Conservation (phyloP, 2,797 vertebrate species). For the Chelonia mydas region DNA sequence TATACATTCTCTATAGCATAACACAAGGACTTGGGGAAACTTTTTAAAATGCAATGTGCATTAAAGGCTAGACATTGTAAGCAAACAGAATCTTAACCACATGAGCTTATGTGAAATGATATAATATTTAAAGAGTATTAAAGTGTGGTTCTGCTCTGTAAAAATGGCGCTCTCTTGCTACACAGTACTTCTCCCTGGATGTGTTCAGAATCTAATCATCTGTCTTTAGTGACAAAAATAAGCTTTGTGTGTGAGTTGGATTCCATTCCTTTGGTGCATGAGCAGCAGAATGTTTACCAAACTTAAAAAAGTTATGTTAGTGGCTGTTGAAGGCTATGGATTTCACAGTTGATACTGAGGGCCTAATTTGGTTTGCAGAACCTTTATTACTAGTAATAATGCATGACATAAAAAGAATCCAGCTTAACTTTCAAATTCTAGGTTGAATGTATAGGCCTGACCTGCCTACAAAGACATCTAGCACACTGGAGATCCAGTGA, state of each 20-base stretch:
- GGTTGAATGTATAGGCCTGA: neutral
- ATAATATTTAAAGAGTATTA: neutral
- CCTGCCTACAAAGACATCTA: neutral
- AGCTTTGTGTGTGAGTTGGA: neutral
- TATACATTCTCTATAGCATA: neutral
- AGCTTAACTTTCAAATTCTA: neutral
- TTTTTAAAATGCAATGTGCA: neutral
- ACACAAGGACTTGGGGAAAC: conserved; percentile 17
- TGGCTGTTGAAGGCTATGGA: neutral
- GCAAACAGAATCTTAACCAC: neutral
- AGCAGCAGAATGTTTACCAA: neutral
- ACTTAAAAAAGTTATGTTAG: neutral
- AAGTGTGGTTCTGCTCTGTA: neutral
- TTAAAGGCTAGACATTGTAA: neutral
- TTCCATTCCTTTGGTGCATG: neutral
- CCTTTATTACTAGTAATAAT: neutral
- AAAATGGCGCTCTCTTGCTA: neutral
- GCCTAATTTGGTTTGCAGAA: neutral
- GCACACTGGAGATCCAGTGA: neutral
- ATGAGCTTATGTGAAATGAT: neutral
- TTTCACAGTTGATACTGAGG: neutral
- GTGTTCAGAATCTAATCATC: neutral
- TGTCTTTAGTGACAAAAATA: neutral
- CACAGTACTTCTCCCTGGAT: neutral
- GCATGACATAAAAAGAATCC: neutral